These are phyloP conservation scores for Aurelia coerulea DNA, from an alignment of 30 jellyfish, hydroid and myxozoan species.

Conservation along the genomic window DNA sequence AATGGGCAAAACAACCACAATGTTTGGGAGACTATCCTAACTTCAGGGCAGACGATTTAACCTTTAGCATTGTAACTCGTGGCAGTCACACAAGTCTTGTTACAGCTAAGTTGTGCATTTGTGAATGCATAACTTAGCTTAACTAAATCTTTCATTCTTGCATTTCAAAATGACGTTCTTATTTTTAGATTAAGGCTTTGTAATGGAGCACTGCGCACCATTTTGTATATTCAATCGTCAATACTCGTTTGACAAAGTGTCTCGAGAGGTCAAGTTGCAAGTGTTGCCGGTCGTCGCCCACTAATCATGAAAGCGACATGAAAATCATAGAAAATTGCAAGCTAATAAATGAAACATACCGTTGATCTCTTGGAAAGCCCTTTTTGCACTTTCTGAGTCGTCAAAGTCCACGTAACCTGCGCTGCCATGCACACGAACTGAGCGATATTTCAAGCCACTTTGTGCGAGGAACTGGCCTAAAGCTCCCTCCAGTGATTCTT, in stretches of 20 bases:
- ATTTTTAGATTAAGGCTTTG: neutral
- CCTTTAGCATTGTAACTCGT: constrained; percentile 49
- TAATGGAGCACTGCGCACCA: neutral
- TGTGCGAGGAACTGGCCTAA: constrained; percentile 77
- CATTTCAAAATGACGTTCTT: neutral
- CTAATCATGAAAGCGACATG: constrained; percentile 11
- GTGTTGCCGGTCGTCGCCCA: constrained; percentile 42
- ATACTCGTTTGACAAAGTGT: too few relatives aligned
- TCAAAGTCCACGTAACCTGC: constrained; percentile 76
- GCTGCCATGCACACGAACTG: constrained; percentile 55
- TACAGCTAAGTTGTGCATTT: too few relatives aligned
- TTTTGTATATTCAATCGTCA: neutral
- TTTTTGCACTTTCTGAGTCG: constrained; percentile 83
- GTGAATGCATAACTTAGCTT: neutral
- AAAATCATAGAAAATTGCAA: neutral
- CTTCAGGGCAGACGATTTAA: neutral
- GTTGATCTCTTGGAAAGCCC: constrained; percentile 69
- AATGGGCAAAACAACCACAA: too few relatives aligned
- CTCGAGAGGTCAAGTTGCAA: constrained; percentile 41
- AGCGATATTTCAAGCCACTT: constrained; percentile 45
- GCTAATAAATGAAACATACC: constrained; percentile 67
- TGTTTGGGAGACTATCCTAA: too few relatives aligned
- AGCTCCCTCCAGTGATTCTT: constrained; percentile 65
- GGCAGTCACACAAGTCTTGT: constrained; percentile 30
- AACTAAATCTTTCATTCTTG: neutral